Evolutionary conservation across 1,140 invertebrate species (phyloP).

Genomic region (Drosophila pseudoananassae): DNA sequence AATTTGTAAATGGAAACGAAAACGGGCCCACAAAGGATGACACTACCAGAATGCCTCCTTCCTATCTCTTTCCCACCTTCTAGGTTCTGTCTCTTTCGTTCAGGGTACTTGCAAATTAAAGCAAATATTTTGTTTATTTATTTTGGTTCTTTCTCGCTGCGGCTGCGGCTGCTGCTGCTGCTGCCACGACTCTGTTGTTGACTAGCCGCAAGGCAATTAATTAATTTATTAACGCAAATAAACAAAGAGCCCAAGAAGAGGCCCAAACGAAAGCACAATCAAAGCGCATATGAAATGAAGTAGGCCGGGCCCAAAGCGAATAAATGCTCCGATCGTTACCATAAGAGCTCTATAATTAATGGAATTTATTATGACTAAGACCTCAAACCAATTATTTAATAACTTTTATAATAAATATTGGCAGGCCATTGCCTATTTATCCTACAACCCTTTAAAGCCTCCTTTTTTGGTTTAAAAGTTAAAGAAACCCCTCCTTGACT

Average conservation of each 20-base stretch:
- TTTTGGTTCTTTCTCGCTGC: constrained; percentile 50
- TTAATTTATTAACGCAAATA: constrained; percentile 79
- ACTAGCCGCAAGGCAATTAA: constrained; percentile 76
- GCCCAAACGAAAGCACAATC: constrained; percentile 47
- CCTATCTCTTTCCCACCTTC: too few relatives aligned
- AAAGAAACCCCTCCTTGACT: constrained; percentile 26
- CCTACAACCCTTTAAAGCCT: constrained; percentile 18
- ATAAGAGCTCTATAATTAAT: background rate
- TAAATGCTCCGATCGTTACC: background rate
- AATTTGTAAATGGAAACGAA: constrained; percentile 77
- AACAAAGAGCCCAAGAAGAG: constrained; percentile 49
- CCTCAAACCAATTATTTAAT: background rate
- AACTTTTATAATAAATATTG: background rate
- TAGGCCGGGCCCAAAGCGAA: background rate
- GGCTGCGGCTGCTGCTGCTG: constrained; percentile 18
- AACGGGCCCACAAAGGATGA: constrained; percentile 34
- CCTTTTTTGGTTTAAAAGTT: constrained; percentile 1
- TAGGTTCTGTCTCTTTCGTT: background rate
- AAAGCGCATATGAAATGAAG: constrained; percentile 70
- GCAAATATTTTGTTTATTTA: constrained; percentile 81
- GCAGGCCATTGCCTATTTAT: background rate
- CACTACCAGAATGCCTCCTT: constrained; percentile 1
- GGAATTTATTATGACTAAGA: background rate
- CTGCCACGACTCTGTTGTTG: constrained; percentile 47
- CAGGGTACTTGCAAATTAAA: constrained; percentile 70